Evolutionary conservation across 2,888 invertebrate species (phyloP).

Genomic region (Andrena minutula): DNA sequence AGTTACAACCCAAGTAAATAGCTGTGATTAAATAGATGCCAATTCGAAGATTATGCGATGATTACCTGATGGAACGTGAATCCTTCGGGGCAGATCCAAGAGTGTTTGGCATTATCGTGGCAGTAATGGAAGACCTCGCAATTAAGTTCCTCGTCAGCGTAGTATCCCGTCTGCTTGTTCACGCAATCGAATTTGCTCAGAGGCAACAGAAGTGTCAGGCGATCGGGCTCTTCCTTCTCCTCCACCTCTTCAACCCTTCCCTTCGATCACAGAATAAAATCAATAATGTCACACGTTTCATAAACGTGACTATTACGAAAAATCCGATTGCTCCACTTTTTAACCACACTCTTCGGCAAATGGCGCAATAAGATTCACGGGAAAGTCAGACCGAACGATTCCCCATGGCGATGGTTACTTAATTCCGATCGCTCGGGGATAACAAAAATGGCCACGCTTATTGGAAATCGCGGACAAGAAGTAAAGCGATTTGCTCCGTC

Average conservation of each 20-base stretch:
- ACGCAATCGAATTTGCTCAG: constrained; percentile 94
- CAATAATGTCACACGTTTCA: neutral
- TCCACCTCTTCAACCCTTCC: constrained; percentile 86
- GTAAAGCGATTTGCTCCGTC: constrained; percentile 21
- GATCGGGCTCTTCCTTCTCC: constrained; percentile 94
- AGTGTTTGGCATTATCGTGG: constrained; percentile 95
- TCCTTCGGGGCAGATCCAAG: constrained; percentile 97
- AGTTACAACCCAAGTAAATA: neutral
- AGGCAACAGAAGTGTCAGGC: constrained; percentile 91
- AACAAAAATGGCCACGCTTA: constrained; percentile 1
- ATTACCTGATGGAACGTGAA: constrained; percentile 94
- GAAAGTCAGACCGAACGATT: neutral
- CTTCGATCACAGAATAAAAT: constrained; percentile 25
- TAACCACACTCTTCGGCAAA: neutral
- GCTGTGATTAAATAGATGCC: neutral
- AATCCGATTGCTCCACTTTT: neutral
- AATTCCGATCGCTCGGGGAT: constrained; percentile 3
- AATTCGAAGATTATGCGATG: neutral
- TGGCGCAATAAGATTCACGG: neutral
- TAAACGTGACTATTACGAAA: neutral
- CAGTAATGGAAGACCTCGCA: constrained; percentile 98
- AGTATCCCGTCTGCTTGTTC: constrained; percentile 94
- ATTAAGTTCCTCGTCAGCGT: constrained; percentile 94
- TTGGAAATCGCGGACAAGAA: constrained; percentile 23
- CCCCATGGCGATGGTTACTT: constrained; percentile 16